Evolutionary conservation across 1,140 invertebrate species (phyloP), one percentile per base, ranked within the genome.

Genomic region (Drosophila trapezifrons): DNA sequence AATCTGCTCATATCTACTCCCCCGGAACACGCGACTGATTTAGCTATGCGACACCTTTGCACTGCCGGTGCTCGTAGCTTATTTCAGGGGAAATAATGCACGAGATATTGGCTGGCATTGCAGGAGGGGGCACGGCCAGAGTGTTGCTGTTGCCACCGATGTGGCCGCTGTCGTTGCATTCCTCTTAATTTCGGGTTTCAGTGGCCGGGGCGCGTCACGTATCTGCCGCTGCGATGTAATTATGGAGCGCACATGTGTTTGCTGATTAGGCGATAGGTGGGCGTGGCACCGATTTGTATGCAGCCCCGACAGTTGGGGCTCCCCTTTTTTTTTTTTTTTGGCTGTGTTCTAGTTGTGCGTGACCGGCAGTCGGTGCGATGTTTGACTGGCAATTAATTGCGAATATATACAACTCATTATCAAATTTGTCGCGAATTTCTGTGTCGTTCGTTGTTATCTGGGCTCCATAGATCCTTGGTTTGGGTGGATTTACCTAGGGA

Each of bases 361-460:
- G 85, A 89, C 84, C 84, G 80, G 77, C 62, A 78, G 70, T 89
- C 76, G 84, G 72, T 67, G 77, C 80, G 77, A 72, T 80, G 85
- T 89, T 89, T 89, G 84, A 89, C 84, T 89, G 80, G 83, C 85
- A 89, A 89, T 89, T 89, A 80, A 89, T 77, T 73, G 40, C 83
- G 70, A 66, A 78, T 66, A 58, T 57, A 62, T 56, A 77, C 79
- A 66, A 67, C 76, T 84, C 77, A 89, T 89, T 89, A 89, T 80
- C 84, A 72, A 89, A 89, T 89, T 89, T 84, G 84, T 89, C 74
- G 84, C 84, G 66, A 89, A 80, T 80, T 89, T 84, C 80, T 78
- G 52, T 42, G 52, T 56, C 9, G 17, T 46, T 65, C 55, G 52
- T 47, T 71, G 59, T 42, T 38, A 32, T 47, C 49, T 42, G 37